These are phyloP conservation scores for Eledona agricola DNA, from an alignment of 2,888 invertebrate genomes.

Conservation along the genomic window DNA sequence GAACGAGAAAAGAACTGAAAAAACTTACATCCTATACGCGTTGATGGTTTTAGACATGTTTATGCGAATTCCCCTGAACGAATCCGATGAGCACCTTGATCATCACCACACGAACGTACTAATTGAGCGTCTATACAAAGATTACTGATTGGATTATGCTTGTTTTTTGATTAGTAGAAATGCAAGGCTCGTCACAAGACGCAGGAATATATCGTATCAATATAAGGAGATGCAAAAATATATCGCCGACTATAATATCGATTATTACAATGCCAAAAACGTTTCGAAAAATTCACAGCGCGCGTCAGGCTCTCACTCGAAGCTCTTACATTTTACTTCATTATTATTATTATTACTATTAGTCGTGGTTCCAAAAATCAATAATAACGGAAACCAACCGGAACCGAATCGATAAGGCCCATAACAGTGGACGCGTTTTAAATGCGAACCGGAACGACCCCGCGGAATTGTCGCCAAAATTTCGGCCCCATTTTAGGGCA, in stretches of 20 bases:
- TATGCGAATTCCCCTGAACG: slow-evolving; percentile 35
- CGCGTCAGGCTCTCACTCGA: slow-evolving; percentile 8
- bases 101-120: slow-evolving; percentile 33
- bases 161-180: slow-evolving; percentile 28
- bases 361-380: slow-evolving; percentile 11
- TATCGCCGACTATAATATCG: slow-evolving; percentile 8
- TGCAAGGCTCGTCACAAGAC: slow-evolving; percentile 33
- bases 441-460: no score
- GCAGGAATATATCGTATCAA: slow-evolving; percentile 11
- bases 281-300: slow-evolving; percentile 22
- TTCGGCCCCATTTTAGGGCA: neutral
- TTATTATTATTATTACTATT: slow-evolving; percentile 14
- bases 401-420: slow-evolving; percentile 18
- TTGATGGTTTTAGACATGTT: slow-evolving; percentile 87
- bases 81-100: slow-evolving; percentile 31
- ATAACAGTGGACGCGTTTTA: no score
- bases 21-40: slow-evolving; percentile 89
- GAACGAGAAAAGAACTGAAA: slow-evolving; percentile 49
- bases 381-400: slow-evolving; percentile 3
- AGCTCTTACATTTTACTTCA: slow-evolving; percentile 13
- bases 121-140: slow-evolving; percentile 33
- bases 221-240: slow-evolving; percentile 31
- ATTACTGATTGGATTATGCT: slow-evolving; percentile 9
- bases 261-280: slow-evolving; percentile 13
- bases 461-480: no score